Conservation (phyloP, 2,797 vertebrate species). For the Oreonectes daqikongensis region DNA sequence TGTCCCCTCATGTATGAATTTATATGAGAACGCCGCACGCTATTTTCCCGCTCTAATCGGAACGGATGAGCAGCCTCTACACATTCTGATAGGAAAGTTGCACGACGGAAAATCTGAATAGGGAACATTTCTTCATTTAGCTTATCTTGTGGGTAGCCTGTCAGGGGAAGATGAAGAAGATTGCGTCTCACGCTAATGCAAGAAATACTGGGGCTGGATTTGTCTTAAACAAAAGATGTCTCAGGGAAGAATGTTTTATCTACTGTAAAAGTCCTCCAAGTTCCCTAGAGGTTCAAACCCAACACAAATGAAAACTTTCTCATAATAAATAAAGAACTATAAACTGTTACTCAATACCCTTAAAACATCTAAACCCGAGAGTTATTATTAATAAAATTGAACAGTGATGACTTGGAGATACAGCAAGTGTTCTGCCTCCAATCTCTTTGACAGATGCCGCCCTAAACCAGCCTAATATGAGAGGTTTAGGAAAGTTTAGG, state of each 20-base stretch:
- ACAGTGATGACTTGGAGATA: neutral
- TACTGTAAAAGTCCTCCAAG: neutral
- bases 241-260: neutral
- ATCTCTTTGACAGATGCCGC: constrained; percentile 1
- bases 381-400: neutral
- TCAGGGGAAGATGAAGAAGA: constrained; percentile 21
- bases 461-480: constrained; percentile 10
- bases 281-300: neutral
- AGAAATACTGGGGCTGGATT: neutral
- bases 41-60: constrained; percentile 33
- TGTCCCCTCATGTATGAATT: constrained; percentile 40
- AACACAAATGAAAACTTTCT: neutral
- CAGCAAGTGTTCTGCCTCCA: neutral
- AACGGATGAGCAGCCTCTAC: constrained; percentile 25
- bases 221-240: constrained; percentile 8
- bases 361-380: too few relatives aligned
- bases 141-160: constrained; percentile 21
- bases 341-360: too few relatives aligned
- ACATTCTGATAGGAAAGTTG: constrained; percentile 1
- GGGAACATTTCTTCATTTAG: constrained; percentile 34
- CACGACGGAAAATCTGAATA: neutral
- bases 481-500: constrained; percentile 18
- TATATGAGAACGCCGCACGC: constrained; percentile 22
- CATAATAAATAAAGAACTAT: too few relatives aligned
- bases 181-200: neutral